phyloP scores from a whole-genome alignment of 2,888 invertebrate genomes.

The Ethmia dodecea region DNA sequence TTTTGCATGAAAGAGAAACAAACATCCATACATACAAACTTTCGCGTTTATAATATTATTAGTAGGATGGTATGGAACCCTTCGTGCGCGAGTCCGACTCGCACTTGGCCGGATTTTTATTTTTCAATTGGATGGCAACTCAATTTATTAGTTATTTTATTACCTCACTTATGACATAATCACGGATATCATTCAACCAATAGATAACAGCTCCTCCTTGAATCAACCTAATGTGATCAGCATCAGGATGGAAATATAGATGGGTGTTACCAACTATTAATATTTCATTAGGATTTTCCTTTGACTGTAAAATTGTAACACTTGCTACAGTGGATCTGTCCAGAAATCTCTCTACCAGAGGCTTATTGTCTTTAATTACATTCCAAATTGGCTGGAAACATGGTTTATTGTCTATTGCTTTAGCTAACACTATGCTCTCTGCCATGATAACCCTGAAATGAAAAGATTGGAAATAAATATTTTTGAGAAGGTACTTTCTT shows the following conservation, averaged over 20 bases:
- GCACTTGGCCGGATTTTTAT: too few species aligned
- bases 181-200: constrained; percentile 80
- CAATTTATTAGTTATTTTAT: too few species aligned
- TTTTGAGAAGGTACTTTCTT: too few species aligned
- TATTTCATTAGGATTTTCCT: constrained; percentile 74
- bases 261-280: constrained; percentile 91
- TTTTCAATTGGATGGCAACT: too few species aligned
- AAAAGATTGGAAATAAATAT: too few species aligned
- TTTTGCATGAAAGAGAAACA: too few species aligned
- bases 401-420: constrained; percentile 70
- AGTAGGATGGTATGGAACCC: too few species aligned
- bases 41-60: too few species aligned
- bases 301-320: constrained; percentile 76
- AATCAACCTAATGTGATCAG: constrained; percentile 91
- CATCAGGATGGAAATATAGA: constrained; percentile 94
- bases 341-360: constrained; percentile 76
- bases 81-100: too few species aligned
- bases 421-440: constrained; percentile 76
- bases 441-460: constrained; percentile 67
- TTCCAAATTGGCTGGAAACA: constrained; percentile 79
- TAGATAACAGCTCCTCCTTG: constrained; percentile 87
- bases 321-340: constrained; percentile 83
- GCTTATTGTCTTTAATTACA: constrained; percentile 75
- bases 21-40: too few species aligned
- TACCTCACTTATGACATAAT: constrained; percentile 49